phyloP scores from a whole-genome alignment of 2,113 vertebrate genomes.

The Meles meles region DNA sequence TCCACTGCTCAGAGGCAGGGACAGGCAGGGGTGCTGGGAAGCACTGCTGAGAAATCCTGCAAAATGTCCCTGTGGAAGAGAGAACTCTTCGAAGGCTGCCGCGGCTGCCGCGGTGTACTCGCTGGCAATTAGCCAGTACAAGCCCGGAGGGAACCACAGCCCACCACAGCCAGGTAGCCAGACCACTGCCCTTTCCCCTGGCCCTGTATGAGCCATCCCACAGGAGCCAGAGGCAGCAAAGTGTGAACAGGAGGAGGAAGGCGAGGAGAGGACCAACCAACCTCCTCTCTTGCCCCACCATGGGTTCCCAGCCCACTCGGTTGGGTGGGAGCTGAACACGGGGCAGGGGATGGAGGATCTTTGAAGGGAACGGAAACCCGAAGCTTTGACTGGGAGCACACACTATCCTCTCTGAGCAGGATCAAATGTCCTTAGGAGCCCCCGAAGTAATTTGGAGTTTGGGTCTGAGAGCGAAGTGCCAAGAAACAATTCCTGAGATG shows the following conservation, averaged over 20 bases:
- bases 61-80: neutral
- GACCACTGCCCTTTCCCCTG: too few species aligned
- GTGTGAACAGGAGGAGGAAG: accelerated
- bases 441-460: neutral
- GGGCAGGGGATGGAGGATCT: neutral
- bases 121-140: neutral
- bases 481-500: neutral
- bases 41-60: neutral
- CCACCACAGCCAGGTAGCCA: accelerated
- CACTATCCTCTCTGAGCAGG: neutral
- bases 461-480: neutral
- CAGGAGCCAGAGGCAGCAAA: neutral
- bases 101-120: neutral
- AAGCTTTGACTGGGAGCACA: too few species aligned
- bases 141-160: accelerated
- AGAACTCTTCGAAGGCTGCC: too few species aligned
- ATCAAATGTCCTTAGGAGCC: neutral
- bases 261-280: neutral
- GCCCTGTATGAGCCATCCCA: accelerated
- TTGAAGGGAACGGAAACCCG: neutral
- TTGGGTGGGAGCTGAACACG: neutral
- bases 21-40: neutral
- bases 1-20: neutral
- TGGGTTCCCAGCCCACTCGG: neutral
- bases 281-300: accelerated